Evolutionary conservation across 2,888 invertebrate species (phyloP).

Genomic region (Stomorhina lunata): DNA sequence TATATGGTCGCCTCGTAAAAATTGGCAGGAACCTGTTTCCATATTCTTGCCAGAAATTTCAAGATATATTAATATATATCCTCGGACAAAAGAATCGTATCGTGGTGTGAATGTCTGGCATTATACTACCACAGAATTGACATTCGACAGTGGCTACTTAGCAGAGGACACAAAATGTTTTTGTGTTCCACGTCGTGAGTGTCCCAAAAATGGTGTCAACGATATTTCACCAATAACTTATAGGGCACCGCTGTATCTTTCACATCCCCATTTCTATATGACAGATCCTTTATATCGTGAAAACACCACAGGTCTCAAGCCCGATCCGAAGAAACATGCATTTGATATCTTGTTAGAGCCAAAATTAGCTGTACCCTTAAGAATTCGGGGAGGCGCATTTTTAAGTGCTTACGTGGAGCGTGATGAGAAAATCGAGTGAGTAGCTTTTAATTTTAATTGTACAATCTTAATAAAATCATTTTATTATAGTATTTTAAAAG

Average conservation of each 20-base stretch:
- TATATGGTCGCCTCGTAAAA: conserved; percentile 85
- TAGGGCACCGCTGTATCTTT: conserved; percentile 89
- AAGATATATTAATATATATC: conserved; percentile 82
- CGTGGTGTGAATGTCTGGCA: conserved; percentile 73
- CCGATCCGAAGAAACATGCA: conserved; percentile 83
- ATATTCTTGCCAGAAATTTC: conserved; percentile 89
- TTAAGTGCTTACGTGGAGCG: conserved; percentile 84
- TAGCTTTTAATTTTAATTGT: conserved; percentile 60
- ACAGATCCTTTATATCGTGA: conserved; percentile 84
- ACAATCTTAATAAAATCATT: background rate
- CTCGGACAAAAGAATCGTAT: conserved; percentile 67
- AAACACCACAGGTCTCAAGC: conserved; percentile 84
- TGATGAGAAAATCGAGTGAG: conserved; percentile 82
- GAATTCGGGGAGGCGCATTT: conserved; percentile 86
- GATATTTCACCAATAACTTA: conserved; percentile 86
- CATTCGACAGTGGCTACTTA: conserved; percentile 86
- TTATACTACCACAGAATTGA: conserved; percentile 82
- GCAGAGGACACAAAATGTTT: conserved; percentile 85
- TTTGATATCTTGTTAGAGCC: conserved; percentile 87
- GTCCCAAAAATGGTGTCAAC: conserved; percentile 83
- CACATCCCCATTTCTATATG: conserved; percentile 89
- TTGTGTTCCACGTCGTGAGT: conserved; percentile 80
- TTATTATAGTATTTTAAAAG: conserved; percentile 66
- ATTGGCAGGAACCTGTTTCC: conserved; percentile 81
- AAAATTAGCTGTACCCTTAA: conserved; percentile 87